Evolutionary conservation across 2,888 invertebrate genomes (phyloP), one percentile per base, ranked within the genome.

Genomic region (Physocephala rufipes): DNA sequence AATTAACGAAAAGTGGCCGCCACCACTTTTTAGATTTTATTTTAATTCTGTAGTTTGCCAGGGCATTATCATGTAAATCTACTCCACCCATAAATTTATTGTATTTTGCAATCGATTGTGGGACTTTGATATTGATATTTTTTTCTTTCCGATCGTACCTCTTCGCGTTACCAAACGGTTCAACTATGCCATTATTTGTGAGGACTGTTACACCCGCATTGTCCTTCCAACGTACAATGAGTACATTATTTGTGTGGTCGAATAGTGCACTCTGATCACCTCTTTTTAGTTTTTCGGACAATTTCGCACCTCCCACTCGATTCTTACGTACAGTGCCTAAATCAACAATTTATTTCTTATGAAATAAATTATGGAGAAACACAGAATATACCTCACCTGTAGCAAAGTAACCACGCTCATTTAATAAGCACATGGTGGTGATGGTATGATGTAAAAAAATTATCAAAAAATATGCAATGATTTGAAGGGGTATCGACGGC

Each of bases 321-420:
- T 53, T 53, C 7, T 16, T 9, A 13, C 53, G 53, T 12, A 53
- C n/a, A n/a, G 53, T 53, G 19, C 53, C 53, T 53, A n/a, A 13
- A 53, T 7, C 53, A n/a, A 53, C 15, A 45, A 45, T 45, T 45
- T 15, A 45, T 9, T 45, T 45, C 9, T 9, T 45, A 45, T n/a
- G n/a, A 45, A 45, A 45, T 45, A 45, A 12, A 45, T 45, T 15
- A 45, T 45, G 15, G 45, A 45, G 9, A 45, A 12, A 9, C 45
- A 19, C 19, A 53, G 7, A 5, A 5, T n/a, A 13, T 53, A 53
- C n/a, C 53, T 9, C 53, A 13, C n/a, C 9, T 7, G n/a, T 53
- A 5, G 53, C 53, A 53, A 67, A 61, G 58, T 30, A 30, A 53
- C 24, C n/a, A n/a, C n/a, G n/a, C n/a, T n/a, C n/a, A n/a, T n/a